Conservation (phyloP, 30 jellyfish, hydroid and myxozoan genomes). For the Chrysaora quinquecirrha region DNA sequence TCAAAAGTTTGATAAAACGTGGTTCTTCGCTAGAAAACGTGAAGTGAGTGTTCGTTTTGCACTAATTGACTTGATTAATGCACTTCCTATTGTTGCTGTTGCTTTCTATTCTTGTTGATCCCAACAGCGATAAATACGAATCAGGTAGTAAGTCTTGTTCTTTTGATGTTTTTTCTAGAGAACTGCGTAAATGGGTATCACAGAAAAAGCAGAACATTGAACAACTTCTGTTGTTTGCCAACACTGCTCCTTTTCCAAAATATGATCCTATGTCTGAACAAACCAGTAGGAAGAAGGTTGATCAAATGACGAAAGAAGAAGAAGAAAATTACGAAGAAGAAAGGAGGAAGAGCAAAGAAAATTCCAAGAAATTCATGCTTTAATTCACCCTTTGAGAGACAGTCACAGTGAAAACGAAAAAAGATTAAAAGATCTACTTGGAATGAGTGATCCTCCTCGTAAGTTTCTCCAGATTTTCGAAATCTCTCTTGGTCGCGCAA, state of each 20-base stretch:
- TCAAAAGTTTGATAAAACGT: too few species aligned
- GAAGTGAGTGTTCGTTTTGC: too few species aligned
- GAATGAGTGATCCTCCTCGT: not conserved
- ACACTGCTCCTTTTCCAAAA: not conserved
- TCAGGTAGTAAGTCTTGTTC: too few species aligned
- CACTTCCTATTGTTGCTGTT: too few species aligned
- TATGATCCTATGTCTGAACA: conserved; percentile 8
- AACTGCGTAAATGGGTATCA: conserved; percentile 60
- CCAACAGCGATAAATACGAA: too few species aligned
- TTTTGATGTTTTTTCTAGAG: conserved; percentile 47
- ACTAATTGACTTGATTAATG: too few species aligned
- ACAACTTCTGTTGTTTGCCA: not conserved
- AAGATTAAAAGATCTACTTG: conserved; percentile 10
- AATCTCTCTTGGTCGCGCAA: too few species aligned
- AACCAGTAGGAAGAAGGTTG: not conserved
- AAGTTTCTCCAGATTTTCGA: not conserved
- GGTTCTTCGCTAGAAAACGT: too few species aligned
- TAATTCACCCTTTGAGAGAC: conserved; percentile 47
- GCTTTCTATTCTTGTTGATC: too few species aligned
- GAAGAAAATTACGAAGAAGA: conserved; percentile 46
- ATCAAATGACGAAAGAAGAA: not conserved
- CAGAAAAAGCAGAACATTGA: conserved; percentile 19
- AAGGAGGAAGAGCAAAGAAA: conserved; percentile 57
- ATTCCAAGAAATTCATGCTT: conserved; percentile 48
- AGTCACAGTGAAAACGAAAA: conserved; percentile 16